phyloP scores from a whole-genome alignment of 2,797 vertebrate genomes.

The Atherinosoma microstoma region DNA sequence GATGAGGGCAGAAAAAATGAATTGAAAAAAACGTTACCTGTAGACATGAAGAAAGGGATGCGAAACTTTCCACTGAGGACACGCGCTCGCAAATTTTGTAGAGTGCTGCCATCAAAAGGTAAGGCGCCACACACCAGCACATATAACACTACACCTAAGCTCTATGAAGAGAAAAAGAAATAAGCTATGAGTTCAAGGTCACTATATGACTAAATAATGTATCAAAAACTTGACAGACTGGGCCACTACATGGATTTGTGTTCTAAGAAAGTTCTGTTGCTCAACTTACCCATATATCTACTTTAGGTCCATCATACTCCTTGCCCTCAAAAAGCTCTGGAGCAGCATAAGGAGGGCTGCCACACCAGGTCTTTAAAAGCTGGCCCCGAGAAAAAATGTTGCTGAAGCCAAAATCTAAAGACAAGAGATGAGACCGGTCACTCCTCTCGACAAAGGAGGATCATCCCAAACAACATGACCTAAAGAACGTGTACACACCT shows the following conservation, averaged over 20 bases:
- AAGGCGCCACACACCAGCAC: slow-evolving; percentile 96
- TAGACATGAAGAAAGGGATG: slow-evolving; percentile 99
- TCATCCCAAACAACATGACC: slow-evolving; percentile 28
- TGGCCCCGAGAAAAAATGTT: slow-evolving; percentile 97
- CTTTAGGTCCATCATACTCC: slow-evolving; percentile 98
- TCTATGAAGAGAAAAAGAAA: slow-evolving; percentile 76
- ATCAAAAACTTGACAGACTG: background rate
- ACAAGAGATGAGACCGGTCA: slow-evolving; percentile 13
- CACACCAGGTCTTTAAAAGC: slow-evolving; percentile 98
- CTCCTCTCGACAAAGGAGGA: slow-evolving; percentile 17
- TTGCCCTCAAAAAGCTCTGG: slow-evolving; percentile 98
- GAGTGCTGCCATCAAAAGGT: slow-evolving; percentile 97
- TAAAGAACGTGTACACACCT: slow-evolving; percentile 73
- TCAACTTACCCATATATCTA: slow-evolving; percentile 95
- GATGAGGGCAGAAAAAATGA: background rate
- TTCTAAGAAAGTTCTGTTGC: slow-evolving; percentile 1
- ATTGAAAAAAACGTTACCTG: slow-evolving; percentile 69
- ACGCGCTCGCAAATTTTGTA: slow-evolving; percentile 95
- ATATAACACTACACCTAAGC: slow-evolving; percentile 96
- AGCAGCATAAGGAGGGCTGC: slow-evolving; percentile 96
- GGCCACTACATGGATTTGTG: background rate
- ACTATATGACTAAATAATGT: background rate
- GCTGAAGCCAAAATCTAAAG: slow-evolving; percentile 97
- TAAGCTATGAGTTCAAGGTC: background rate
- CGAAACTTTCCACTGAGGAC: slow-evolving; percentile 98